Base-by-base conservation (phyloP, 2,888 invertebrate species). In the Oxystoma pomonae region DNA sequence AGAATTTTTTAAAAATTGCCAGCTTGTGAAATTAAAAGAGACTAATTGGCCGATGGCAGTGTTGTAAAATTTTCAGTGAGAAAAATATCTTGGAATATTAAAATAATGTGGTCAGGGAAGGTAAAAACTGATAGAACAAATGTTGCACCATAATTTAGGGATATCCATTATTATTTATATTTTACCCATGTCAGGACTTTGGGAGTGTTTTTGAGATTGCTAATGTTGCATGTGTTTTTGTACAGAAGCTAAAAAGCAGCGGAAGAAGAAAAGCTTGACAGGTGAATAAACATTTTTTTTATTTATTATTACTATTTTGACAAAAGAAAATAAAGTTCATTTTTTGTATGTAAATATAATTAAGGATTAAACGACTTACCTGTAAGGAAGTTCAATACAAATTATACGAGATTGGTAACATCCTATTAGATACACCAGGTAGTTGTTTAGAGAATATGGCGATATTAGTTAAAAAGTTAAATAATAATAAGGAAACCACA, bases 201-300 rank as follows among this genome's bases (percentile, higher is more conserved):
- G 78, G 79, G 79, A 78, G 78, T 79, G 78, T 78, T 79, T 79
- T 80, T 77, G 78, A 79, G 77, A 79, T 80, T 79, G 81, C 80
- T 81, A 80, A 81, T 81, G 79, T 80, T 82, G 81, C 81, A 82
- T 82, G 82, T 81, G 78, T 81, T 81, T 81, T 81, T 81, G 79
- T 84, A 84, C 85, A 94, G 94, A 94, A 89, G 92, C 92, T 87
- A 94, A 94, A 92, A 94, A 94, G 90, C 91, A 91, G 86, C 89
- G 90, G 87, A 90, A 91, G 88, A 92, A 92, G 87, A 94, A 93
- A 88, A 93, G 92, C 82, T 83, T 91, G 83, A 85, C 91, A 87
- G 92, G 92, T 93, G 91, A 92, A 87, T 85, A 81, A 78, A 80
- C 81, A 81, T 82, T 81, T 81, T 77, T 76, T 72, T 73, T 70